Conservation (phyloP, 2,888 invertebrate species). For the Xestia ashworthii region DNA sequence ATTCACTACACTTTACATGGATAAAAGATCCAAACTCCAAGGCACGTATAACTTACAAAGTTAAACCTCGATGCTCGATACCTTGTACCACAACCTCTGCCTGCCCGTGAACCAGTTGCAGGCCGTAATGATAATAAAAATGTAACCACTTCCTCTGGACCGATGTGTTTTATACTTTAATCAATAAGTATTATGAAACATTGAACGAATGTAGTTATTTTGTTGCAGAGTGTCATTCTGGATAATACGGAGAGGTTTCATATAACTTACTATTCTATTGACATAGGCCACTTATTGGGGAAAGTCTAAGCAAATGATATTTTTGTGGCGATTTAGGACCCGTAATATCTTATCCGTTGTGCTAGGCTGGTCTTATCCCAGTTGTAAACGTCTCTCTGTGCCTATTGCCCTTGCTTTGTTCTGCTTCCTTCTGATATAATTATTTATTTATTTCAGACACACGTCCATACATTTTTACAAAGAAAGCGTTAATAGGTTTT, state of each 20-base stretch:
- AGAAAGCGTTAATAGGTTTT: too few species aligned
- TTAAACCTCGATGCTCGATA: conserved; percentile 6
- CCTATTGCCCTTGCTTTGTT: too few species aligned
- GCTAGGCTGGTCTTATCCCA: too few species aligned
- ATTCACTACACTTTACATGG: too few species aligned
- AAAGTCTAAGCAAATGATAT: too few species aligned
- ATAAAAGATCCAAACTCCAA: not conserved
- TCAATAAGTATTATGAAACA: conserved; percentile 65
- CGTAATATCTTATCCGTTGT: too few species aligned
- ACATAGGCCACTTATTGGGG: not conserved
- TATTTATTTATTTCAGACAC: too few species aligned
- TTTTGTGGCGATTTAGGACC: too few species aligned
- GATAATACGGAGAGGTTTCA: not conserved
- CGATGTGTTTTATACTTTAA: conserved; percentile 62
- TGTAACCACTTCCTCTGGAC: conserved; percentile 64
- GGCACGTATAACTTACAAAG: not conserved
- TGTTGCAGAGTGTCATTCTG: conserved; percentile 5
- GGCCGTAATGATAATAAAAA: conserved; percentile 67
- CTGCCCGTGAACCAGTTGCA: conserved; percentile 64
- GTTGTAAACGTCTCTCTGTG: too few species aligned
- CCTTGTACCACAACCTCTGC: conserved; percentile 48
- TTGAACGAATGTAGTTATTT: conserved; percentile 25
- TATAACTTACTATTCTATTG: not conserved
- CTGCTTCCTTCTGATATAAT: too few species aligned
- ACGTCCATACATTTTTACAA: too few species aligned